Conservation (phyloP, 2,888 invertebrate genomes). For the Chymomyza caudatula region DNA sequence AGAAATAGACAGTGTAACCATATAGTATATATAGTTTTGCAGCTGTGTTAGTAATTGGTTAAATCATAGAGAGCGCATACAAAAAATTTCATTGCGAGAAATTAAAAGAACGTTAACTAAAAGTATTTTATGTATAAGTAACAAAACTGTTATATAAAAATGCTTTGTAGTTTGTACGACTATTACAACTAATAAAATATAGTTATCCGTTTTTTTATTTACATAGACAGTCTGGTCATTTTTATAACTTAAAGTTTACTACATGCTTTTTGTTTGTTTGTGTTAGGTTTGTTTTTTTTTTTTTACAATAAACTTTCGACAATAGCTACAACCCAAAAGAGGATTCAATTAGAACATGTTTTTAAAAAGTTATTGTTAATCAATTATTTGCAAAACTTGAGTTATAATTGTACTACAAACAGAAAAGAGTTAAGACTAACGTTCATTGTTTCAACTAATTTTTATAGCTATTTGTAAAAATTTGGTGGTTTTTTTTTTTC, state of each 20-base stretch:
- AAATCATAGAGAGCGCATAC: slow-evolving; percentile 50
- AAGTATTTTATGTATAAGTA: slow-evolving; percentile 17
- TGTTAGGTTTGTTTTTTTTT: slow-evolving; percentile 31
- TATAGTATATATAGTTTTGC: slow-evolving; percentile 23
- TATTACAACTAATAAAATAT: slow-evolving; percentile 21
- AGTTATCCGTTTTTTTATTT: slow-evolving; percentile 36
- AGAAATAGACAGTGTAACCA: neutral
- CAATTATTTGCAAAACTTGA: slow-evolving; percentile 22
- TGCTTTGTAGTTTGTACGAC: slow-evolving; percentile 14
- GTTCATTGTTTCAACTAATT: slow-evolving; percentile 3
- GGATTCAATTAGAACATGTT: slow-evolving; percentile 29
- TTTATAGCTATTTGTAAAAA: neutral
- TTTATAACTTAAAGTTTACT: slow-evolving; percentile 38
- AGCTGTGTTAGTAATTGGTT: slow-evolving; percentile 60
- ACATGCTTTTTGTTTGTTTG: slow-evolving; percentile 49
- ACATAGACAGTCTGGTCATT: slow-evolving; percentile 41
- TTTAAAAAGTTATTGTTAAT: slow-evolving; percentile 21
- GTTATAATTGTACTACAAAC: slow-evolving; percentile 35
- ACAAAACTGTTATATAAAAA: slow-evolving; percentile 41
- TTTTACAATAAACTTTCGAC: slow-evolving; percentile 19
- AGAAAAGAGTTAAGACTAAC: slow-evolving; percentile 37
- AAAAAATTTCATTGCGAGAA: slow-evolving; percentile 40
- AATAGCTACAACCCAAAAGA: slow-evolving; percentile 52
- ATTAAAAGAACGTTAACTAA: slow-evolving; percentile 38
- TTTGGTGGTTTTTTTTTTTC: neutral